Conservation (phyloP, 2,113 vertebrate genomes). For the Gallinago media region DNA sequence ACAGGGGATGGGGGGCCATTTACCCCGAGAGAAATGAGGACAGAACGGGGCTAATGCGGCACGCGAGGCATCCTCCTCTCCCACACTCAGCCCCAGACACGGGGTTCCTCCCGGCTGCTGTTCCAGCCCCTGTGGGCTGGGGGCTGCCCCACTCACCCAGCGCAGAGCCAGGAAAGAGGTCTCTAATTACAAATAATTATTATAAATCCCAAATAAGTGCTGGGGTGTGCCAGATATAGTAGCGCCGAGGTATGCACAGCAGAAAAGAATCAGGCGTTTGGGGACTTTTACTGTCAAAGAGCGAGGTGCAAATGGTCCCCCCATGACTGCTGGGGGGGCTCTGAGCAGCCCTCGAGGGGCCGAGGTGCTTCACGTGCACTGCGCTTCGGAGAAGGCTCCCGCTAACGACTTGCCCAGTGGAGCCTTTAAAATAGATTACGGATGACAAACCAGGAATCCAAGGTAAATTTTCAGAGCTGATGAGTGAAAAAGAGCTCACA, state of each 20-base stretch:
- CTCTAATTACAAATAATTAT: neutral
- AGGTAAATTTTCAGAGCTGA: slow-evolving; percentile 29
- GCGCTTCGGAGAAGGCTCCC: neutral
- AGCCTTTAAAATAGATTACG: slow-evolving; percentile 1
- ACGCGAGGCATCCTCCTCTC: rapidly evolving
- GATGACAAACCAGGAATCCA: slow-evolving; percentile 35
- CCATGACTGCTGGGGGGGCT: neutral
- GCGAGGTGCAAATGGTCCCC: neutral
- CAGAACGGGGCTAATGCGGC: rapidly evolving
- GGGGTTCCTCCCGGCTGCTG: rapidly evolving
- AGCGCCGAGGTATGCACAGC: neutral
- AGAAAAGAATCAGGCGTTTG: neutral
- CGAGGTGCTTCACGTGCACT: rapidly evolving
- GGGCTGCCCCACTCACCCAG: neutral
- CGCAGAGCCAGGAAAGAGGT: too few species aligned
- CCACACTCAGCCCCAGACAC: rapidly evolving
- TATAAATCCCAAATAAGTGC: neutral
- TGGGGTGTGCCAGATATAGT: neutral
- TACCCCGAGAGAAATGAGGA: neutral
- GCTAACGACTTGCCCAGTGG: neutral
- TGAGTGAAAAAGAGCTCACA: slow-evolving; percentile 22
- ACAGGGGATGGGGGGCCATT: neutral
- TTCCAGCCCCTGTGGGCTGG: rapidly evolving
- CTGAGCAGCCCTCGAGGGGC: neutral
- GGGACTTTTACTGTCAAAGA: neutral